Base-by-base conservation (phyloP, 2,113 vertebrate species). In the Natator depressus region DNA sequence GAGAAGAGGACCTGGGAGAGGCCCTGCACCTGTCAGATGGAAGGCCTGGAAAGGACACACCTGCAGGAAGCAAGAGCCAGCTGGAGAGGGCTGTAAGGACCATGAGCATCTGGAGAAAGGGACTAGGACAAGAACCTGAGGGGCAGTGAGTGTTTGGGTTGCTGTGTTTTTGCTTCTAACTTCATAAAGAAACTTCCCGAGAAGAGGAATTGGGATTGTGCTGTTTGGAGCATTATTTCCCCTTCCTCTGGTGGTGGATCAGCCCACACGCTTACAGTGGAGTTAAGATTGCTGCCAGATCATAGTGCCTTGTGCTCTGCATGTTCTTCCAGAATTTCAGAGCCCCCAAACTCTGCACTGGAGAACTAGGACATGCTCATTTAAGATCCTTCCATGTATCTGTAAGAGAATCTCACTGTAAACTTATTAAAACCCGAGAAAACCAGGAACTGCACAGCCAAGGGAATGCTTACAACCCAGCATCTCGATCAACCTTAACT, bases 141-240 rank as follows among this genome's bases (percentile, higher is more conserved):
- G 65, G 65, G 65, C n/a, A 38, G 5, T 3, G 19, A 72, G 17
- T 10, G 35, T 72, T 72, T 20, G n/a, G 59, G 65, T n/a, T 69
- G 62, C 62, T 17, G 16, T 7, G 16, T 19, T 69, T 69, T n/a
- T n/a, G 35, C 65, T 72, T 72, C n/a, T 38, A 72, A n/a, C 19
- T 85, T 90, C 80, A 80, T 89, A 91, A 35, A 95, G 89, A 35
- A 22, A 59, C 65, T 92, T 4, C 38, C 91, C n/a, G 80, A 90
- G 24, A 72, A n/a, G 57, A 93, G 8, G 1, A 93, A 35, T 35
- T 80, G 11, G 59, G 72, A 3, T 49, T 72, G 50, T 80, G 42
- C 12, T 2, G 38, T 72, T 65, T 82, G 10, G 7, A 27, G 9
- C 84, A 54, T 42, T 50, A 8, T 80, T 82, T 57, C 1, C 55